Evolutionary conservation across 2,797 vertebrate species (phyloP).

Genomic region (Sphenodon punctatus): DNA sequence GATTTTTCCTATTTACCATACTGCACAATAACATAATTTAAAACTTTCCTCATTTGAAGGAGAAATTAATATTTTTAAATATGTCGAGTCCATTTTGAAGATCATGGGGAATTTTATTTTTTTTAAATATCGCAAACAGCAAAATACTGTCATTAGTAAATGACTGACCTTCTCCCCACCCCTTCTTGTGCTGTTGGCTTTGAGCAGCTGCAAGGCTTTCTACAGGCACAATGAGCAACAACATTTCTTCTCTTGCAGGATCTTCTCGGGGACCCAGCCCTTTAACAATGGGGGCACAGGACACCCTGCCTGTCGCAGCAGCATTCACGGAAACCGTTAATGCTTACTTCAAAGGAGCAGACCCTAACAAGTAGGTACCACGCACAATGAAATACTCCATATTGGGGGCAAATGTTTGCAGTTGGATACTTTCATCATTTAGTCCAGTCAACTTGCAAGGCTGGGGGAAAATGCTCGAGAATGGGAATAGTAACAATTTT

Average conservation of each 20-base stretch:
- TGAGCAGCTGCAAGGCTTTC: fast-evolving
- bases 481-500: no score
- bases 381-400: no score
- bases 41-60: conserved; percentile 31
- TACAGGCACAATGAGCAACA: conserved; percentile 17
- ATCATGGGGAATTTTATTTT: not conserved
- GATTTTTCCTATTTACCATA: conserved; percentile 36
- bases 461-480: no score
- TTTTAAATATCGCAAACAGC: not conserved
- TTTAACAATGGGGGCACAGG: conserved; percentile 96
- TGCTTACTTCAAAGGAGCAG: conserved; percentile 97
- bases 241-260: conserved; percentile 77
- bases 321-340: conserved; percentile 99
- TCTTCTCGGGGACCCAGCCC: conserved; percentile 96
- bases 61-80: conserved; percentile 39
- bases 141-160: not conserved
- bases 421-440: not conserved
- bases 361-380: conserved; percentile 91
- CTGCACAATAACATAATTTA: not conserved
- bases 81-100: not conserved
- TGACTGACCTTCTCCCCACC: not conserved
- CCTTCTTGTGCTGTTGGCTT: fast-evolving
- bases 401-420: not conserved
- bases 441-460: not conserved
- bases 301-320: conserved; percentile 96